Conservation (phyloP, 2,888 invertebrate species). For the Ligdia adustata region DNA sequence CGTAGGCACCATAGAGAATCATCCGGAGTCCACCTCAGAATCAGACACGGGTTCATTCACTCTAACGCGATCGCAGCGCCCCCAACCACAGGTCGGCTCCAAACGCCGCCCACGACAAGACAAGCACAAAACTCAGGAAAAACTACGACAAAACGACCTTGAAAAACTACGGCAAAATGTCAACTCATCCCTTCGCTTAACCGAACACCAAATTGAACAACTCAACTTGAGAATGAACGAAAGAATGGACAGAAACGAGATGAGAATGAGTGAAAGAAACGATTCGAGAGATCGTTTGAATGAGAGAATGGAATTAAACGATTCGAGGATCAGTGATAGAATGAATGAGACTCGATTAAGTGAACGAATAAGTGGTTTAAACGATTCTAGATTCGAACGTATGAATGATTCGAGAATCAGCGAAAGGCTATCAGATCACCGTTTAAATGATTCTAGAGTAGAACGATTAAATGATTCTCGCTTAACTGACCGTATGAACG, state of each 20-base stretch:
- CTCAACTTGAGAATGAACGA: slow-evolving; percentile 55
- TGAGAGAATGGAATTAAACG: slow-evolving; percentile 48
- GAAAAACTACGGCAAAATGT: slow-evolving; percentile 52
- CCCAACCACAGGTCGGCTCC: slow-evolving; percentile 72
- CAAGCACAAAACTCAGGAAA: slow-evolving; percentile 66
- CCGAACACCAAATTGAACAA: slow-evolving; percentile 52
- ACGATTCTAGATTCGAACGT: slow-evolving; percentile 46
- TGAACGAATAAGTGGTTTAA: slow-evolving; percentile 45
- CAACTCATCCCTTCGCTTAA: slow-evolving; percentile 44
- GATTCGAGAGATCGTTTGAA: slow-evolving; percentile 42
- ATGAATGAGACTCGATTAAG: slow-evolving; percentile 58
- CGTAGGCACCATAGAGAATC: slow-evolving; percentile 78
- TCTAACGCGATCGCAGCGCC: slow-evolving; percentile 70
- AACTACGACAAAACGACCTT: slow-evolving; percentile 47
- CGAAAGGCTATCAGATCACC: slow-evolving; percentile 53
- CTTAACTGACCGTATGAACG: slow-evolving; percentile 37
- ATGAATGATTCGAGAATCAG: slow-evolving; percentile 46
- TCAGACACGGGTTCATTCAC: slow-evolving; percentile 78
- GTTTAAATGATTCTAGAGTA: slow-evolving; percentile 33
- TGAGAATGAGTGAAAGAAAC: slow-evolving; percentile 38
- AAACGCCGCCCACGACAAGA: slow-evolving; percentile 69
- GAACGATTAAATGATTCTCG: slow-evolving; percentile 43
- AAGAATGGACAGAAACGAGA: slow-evolving; percentile 35
- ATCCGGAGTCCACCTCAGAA: slow-evolving; percentile 77
- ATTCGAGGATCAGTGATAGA: slow-evolving; percentile 56